These are phyloP conservation scores for Eremophila alpestris DNA, from an alignment of 2,797 vertebrate species.

Conservation along the genomic window DNA sequence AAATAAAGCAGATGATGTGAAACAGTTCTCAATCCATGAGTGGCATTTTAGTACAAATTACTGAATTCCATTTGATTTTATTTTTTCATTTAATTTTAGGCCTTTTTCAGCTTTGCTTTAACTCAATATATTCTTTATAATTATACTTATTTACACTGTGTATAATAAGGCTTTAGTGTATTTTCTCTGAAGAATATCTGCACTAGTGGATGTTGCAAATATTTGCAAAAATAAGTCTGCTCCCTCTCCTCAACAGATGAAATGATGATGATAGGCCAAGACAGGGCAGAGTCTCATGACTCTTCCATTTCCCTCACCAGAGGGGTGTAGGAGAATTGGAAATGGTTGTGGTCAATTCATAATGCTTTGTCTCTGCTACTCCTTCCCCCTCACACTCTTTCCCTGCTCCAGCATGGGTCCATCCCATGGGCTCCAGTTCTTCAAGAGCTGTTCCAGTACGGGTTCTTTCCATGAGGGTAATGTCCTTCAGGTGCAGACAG, in stretches of 20 bases:
- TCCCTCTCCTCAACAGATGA: neutral
- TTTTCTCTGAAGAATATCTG: neutral
- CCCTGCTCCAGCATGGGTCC: neutral
- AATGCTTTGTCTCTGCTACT: neutral
- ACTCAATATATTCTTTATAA: neutral
- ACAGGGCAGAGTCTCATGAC: neutral
- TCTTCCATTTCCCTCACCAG: neutral
- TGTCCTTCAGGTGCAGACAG: neutral
- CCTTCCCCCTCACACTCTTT: neutral
- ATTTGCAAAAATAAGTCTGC: neutral
- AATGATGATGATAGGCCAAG: neutral
- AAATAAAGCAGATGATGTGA: constrained; percentile 41
- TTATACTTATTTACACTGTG: neutral
- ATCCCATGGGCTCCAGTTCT: neutral
- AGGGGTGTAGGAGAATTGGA: neutral
- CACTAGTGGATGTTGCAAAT: neutral
- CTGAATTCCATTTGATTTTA: constrained; percentile 40
- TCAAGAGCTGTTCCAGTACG: neutral
- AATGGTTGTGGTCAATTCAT: neutral
- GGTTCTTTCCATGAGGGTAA: neutral
- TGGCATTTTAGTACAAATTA: constrained; percentile 7
- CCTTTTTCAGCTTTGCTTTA: neutral
- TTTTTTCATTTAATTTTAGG: constrained; percentile 60
- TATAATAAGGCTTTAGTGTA: neutral
- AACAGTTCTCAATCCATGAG: neutral